Conservation (phyloP, 2,113 vertebrate genomes). For the Bufo gargarizans region DNA sequence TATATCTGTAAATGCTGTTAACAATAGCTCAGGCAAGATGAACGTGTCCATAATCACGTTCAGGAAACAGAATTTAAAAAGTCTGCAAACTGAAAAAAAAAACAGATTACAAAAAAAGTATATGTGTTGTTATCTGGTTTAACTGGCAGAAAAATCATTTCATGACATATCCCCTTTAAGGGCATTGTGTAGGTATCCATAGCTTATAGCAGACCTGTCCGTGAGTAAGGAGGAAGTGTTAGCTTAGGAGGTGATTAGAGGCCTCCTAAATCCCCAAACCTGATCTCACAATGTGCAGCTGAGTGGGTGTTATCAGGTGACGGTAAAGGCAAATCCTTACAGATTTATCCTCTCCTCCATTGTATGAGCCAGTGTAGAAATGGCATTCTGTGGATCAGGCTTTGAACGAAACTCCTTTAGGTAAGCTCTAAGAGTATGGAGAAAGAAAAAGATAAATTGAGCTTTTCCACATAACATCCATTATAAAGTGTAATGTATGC, state of each 20-base stretch:
- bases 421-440: constrained; percentile 25
- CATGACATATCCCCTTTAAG: background rate
- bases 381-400: constrained; percentile 17
- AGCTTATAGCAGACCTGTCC: background rate
- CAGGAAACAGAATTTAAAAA: too few relatives aligned
- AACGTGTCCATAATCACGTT: too few relatives aligned
- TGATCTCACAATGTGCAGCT: background rate
- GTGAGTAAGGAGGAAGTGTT: background rate
- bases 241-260: background rate
- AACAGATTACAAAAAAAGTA: too few relatives aligned
- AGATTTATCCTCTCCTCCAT: constrained; percentile 7
- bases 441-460: constrained; percentile 29
- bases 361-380: background rate
- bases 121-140: too few relatives aligned
- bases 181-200: background rate
- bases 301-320: background rate
- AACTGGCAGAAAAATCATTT: too few relatives aligned
- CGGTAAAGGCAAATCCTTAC: constrained; percentile 2
- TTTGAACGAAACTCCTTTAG: constrained; percentile 11
- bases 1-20: too few relatives aligned
- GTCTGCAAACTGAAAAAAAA: too few relatives aligned
- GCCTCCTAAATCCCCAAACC: background rate
- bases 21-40: too few relatives aligned
- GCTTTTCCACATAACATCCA: constrained; percentile 38
- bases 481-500: constrained; percentile 41